Base-by-base conservation (phyloP, 2,113 vertebrate genomes). In the Xenopus laevis region DNA sequence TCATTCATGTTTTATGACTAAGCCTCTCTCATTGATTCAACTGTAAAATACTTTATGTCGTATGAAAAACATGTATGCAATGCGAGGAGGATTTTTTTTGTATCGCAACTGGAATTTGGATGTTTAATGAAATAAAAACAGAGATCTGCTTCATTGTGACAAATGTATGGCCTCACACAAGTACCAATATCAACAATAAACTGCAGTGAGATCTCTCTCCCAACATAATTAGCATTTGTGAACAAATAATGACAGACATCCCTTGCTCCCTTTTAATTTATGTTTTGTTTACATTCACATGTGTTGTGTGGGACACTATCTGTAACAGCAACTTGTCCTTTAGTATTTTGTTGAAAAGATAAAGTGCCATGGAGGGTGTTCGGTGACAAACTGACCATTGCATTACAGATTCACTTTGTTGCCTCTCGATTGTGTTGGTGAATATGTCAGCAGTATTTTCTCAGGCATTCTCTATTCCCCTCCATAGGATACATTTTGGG, bases 331-430 rank as follows among this genome's bases (percentile, higher is more conserved):
- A 55, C 65, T 55, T 53, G 18, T 10, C 40, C 58, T 70, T 70
- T 64, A 69, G 73, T 47, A 64, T 76, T 69, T 63, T 69, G 73
- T 55, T 76, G 73, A 76, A 68, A 76, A 66, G 65, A 63, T 68
- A 64, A 58, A 77, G 67, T 70, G 63, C 44, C 33, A 27, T 80
- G 76, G 82, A 69, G 80, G 77, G 81, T 27, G 85, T 84, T 44
- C 84, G 20, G 77, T 84, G 20, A 78, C 75, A 81, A 79, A 78
- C 72, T 78, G 79, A 83, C 79, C 79, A 80, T 83, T 79, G 85
- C 88, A 81, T 82, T 82, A 77, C 82, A 84, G 81, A 71, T 79
- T 88, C 87, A 77, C 71, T 79, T 83, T 75, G 66, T 61, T 68
- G 67, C 44, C 17, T 13, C 53, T 63, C 76, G 71, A 21, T 73